Evolutionary conservation across 2,888 invertebrate genomes (phyloP).

Genomic region (Protula sp.): DNA sequence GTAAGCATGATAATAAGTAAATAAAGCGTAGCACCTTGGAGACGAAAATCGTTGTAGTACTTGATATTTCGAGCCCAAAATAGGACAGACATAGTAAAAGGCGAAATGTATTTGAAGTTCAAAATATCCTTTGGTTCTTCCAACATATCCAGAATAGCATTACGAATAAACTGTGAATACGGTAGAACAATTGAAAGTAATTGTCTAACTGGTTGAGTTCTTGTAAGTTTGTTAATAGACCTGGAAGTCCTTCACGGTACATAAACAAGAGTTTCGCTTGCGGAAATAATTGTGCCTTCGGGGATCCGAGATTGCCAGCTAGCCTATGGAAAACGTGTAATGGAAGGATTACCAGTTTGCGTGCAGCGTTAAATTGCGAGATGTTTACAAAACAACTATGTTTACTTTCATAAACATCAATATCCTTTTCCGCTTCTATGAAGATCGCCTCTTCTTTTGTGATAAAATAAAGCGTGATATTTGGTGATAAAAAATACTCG

Average conservation of each 20-base stretch:
- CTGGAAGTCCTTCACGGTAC: not conserved
- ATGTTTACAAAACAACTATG: not conserved
- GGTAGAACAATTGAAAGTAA: too few relatives aligned
- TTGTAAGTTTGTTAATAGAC: too few relatives aligned
- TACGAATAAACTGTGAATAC: too few relatives aligned
- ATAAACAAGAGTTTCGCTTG: not conserved
- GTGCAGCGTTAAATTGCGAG: not conserved
- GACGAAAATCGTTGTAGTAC: too few relatives aligned
- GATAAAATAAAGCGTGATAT: not conserved
- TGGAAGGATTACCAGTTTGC: not conserved
- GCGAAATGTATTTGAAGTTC: too few relatives aligned
- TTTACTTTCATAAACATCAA: not conserved
- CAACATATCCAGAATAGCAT: too few relatives aligned
- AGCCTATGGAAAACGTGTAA: not conserved
- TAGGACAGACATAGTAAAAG: too few relatives aligned
- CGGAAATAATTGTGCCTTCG: not conserved
- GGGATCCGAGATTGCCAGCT: not conserved
- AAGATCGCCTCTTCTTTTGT: not conserved
- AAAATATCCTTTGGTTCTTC: too few relatives aligned
- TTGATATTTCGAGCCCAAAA: too few relatives aligned
- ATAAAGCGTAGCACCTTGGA: too few relatives aligned
- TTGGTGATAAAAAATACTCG: not conserved
- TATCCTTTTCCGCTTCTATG: not conserved
- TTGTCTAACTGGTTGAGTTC: too few relatives aligned
- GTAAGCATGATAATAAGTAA: too few relatives aligned